These are phyloP conservation scores for Platalea minor DNA, from an alignment of 2,797 vertebrate species.

Conservation along the genomic window DNA sequence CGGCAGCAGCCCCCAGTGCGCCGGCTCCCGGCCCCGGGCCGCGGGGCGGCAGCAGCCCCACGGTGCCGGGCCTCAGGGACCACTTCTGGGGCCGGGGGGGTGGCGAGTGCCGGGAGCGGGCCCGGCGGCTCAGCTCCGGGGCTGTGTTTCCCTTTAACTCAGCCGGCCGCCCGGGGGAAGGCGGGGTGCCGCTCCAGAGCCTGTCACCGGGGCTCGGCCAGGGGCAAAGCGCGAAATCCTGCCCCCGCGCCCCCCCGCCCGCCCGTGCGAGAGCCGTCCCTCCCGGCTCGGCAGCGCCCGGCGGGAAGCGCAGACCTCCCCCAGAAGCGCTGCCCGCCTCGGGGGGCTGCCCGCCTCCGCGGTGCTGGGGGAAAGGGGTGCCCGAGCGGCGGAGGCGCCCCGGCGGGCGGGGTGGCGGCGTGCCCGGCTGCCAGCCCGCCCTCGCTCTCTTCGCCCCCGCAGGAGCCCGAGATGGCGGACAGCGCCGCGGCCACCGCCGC, in stretches of 20 bases:
- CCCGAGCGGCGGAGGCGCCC: neutral
- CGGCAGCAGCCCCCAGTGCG: neutral
- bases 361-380: too few relatives aligned
- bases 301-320: neutral
- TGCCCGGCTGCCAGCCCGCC: neutral
- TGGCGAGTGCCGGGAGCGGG: neutral
- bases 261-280: neutral
- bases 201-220: neutral
- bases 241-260: neutral
- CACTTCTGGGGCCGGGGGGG: neutral
- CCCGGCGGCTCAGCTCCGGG: neutral
- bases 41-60: neutral
- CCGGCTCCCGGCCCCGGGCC: neutral
- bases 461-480: slow-evolving; percentile 61
- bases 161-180: neutral
- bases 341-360: neutral
- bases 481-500: slow-evolving; percentile 42
- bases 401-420: neutral
- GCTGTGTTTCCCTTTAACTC: neutral
- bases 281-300: neutral
- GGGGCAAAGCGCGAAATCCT: neutral
- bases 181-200: neutral
- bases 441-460: neutral
- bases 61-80: neutral
- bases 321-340: neutral